Evolutionary conservation across 2,888 invertebrate genomes (phyloP).

Genomic region (Cerceris ruficornis): DNA sequence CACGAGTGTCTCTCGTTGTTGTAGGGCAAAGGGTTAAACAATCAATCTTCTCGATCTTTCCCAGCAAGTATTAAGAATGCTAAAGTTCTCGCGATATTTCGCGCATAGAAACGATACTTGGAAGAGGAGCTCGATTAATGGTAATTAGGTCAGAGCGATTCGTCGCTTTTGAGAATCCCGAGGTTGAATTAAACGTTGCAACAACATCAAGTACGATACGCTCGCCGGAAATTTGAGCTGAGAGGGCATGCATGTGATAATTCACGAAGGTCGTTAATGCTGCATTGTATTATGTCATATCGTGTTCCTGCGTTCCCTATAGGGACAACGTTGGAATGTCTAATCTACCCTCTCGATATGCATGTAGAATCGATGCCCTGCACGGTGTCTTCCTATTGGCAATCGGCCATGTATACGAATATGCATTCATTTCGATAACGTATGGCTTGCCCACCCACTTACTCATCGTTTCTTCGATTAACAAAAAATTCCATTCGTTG

Average conservation of each 20-base stretch:
- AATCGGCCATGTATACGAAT: conserved; percentile 31
- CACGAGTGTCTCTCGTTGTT: too few relatives aligned
- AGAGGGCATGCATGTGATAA: conserved; percentile 38
- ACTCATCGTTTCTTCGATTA: conserved; percentile 1
- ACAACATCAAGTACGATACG: conserved; percentile 2
- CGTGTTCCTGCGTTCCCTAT: conserved; percentile 32
- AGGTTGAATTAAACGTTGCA: conserved; percentile 16
- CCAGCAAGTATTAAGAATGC: too few relatives aligned
- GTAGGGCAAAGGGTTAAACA: too few relatives aligned
- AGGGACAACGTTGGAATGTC: conserved; percentile 41
- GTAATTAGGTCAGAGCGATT: neutral
- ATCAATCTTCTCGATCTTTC: too few relatives aligned
- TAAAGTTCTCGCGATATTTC: too few relatives aligned
- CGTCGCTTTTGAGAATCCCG: neutral
- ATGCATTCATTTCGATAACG: neutral
- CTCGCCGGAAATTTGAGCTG: conserved; percentile 26
- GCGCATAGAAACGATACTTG: too few relatives aligned
- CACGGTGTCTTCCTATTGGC: conserved; percentile 33
- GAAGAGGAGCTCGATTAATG: too few relatives aligned
- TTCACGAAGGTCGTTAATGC: conserved; percentile 50
- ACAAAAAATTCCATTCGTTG: conserved; percentile 6
- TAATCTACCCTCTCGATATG: conserved; percentile 38
- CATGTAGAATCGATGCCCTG: conserved; percentile 23
- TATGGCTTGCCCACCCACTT: conserved; percentile 11
- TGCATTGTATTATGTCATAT: conserved; percentile 50